Percentiles rank a stretch among this genome's conserved stretches.
Evolutionary conservation across 2,888 invertebrate genomes (phyloP).

Genomic region (Gymnosoma rotundatum): DNA sequence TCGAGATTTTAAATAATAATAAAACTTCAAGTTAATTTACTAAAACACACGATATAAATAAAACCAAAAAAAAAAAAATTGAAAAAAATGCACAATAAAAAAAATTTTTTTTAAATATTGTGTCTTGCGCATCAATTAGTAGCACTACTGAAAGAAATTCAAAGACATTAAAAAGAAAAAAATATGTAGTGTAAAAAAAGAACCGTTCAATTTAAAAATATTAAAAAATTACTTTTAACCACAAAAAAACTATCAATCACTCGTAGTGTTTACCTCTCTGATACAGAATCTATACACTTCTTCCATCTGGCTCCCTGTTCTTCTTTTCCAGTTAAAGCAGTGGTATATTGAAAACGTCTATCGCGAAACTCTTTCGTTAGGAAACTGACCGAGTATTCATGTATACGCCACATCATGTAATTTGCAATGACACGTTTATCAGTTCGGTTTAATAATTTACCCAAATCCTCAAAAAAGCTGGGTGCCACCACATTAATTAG

Average conservation of each 20-base stretch:
- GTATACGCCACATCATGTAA: slow-evolving; percentile 96
- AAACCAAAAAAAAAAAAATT: too few relatives aligned
- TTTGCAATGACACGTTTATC: slow-evolving; percentile 90
- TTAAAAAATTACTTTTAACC: not conserved
- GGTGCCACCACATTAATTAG: slow-evolving; percentile 93
- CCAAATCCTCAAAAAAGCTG: slow-evolving; percentile 88
- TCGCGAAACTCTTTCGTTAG: slow-evolving; percentile 90
- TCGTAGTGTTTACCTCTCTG: slow-evolving; percentile 85
- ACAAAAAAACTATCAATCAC: not conserved
- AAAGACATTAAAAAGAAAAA: too few relatives aligned
- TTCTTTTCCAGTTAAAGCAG: slow-evolving; percentile 91
- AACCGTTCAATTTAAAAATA: slow-evolving; percentile 14
- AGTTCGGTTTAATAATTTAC: slow-evolving; percentile 84
- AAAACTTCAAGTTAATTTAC: too few relatives aligned
- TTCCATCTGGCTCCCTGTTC: slow-evolving; percentile 95
- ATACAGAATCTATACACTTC: slow-evolving; percentile 92
- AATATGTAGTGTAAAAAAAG: not conserved
- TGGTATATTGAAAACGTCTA: slow-evolving; percentile 90
- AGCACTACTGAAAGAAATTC: too few relatives aligned
- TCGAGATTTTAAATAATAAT: too few relatives aligned
- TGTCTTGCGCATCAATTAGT: too few relatives aligned
- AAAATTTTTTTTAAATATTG: too few relatives aligned
- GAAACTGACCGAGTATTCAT: slow-evolving; percentile 91
- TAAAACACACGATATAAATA: too few relatives aligned
- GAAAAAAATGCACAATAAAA: too few relatives aligned